Evolutionary conservation across 2,888 invertebrate genomes (phyloP).

Genomic region (Mythimna albipuncta): DNA sequence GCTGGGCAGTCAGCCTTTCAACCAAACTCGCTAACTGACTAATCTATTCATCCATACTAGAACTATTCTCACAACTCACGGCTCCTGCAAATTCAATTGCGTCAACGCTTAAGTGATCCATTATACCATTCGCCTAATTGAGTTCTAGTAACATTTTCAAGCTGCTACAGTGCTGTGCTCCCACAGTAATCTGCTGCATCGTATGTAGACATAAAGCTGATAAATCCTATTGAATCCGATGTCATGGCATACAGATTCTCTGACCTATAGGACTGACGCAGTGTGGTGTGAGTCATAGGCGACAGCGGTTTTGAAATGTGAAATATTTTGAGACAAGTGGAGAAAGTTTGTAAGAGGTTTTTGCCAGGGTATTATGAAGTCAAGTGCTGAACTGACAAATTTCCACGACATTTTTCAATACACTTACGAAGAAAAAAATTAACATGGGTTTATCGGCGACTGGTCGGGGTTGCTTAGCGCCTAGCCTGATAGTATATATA

Average conservation of each 20-base stretch:
- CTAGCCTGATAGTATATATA: too few species aligned
- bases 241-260: slow-evolving; percentile 48
- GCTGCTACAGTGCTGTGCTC: slow-evolving; percentile 6
- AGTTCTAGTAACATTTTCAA: slow-evolving; percentile 34
- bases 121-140: slow-evolving; percentile 6
- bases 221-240: slow-evolving; percentile 57
- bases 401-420: too few species aligned
- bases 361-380: too few species aligned
- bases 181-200: slow-evolving; percentile 36
- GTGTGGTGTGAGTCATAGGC: slow-evolving; percentile 2
- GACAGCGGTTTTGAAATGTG: background rate
- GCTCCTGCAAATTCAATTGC: background rate
- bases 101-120: slow-evolving; percentile 2
- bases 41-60: background rate
- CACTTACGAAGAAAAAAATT: too few species aligned
- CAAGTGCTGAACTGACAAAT: too few species aligned
- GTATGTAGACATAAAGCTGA: slow-evolving; percentile 48
- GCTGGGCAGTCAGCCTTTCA: too few species aligned
- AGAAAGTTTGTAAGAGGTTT: too few species aligned
- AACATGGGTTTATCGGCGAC: too few species aligned
- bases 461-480: too few species aligned
- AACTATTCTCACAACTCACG: background rate
- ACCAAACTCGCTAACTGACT: background rate
- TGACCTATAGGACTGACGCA: slow-evolving; percentile 54
- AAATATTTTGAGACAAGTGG: too few species aligned